Evolutionary conservation across 2,888 invertebrate species (phyloP).

Genomic region (Lasioglossum leucozonium): DNA sequence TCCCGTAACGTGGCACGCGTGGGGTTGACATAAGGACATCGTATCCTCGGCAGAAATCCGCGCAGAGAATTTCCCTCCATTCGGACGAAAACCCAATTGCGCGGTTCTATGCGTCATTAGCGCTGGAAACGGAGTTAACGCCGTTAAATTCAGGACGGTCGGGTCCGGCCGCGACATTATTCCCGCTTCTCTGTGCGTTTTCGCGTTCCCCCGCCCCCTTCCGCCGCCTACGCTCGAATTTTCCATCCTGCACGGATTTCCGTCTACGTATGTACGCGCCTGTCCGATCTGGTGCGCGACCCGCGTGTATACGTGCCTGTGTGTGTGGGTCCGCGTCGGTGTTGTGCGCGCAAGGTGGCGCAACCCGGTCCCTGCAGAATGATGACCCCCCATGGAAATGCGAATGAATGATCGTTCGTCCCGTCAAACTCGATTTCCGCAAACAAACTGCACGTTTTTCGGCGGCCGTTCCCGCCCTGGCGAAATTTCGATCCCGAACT

Average conservation of each 20-base stretch:
- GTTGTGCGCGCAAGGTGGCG: constrained; percentile 20
- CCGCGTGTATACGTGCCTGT: too few species aligned
- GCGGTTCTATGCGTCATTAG: constrained; percentile 80
- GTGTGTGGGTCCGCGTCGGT: neutral
- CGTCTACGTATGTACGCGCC: constrained; percentile 5
- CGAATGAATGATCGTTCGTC: constrained; percentile 71
- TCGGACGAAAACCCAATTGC: constrained; percentile 77
- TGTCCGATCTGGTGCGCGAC: neutral
- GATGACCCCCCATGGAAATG: constrained; percentile 67
- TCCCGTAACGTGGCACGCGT: constrained; percentile 31
- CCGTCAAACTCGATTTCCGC: constrained; percentile 65
- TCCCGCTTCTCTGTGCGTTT: constrained; percentile 54
- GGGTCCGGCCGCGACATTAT: constrained; percentile 76
- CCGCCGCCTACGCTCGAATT: constrained; percentile 9
- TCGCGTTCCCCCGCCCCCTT: neutral
- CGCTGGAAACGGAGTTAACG: constrained; percentile 79
- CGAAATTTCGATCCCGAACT: constrained; percentile 40
- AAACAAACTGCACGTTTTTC: constrained; percentile 51
- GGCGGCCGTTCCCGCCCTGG: neutral
- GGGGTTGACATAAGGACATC: constrained; percentile 62
- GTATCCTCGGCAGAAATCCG: constrained; percentile 65
- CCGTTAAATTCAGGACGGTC: constrained; percentile 75
- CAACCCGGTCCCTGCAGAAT: constrained; percentile 27
- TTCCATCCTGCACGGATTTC: constrained; percentile 16
- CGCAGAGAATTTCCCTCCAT: constrained; percentile 64